Evolutionary conservation across 2,113 vertebrate species (phyloP).

Genomic region (Hippocampus guttulatus): DNA sequence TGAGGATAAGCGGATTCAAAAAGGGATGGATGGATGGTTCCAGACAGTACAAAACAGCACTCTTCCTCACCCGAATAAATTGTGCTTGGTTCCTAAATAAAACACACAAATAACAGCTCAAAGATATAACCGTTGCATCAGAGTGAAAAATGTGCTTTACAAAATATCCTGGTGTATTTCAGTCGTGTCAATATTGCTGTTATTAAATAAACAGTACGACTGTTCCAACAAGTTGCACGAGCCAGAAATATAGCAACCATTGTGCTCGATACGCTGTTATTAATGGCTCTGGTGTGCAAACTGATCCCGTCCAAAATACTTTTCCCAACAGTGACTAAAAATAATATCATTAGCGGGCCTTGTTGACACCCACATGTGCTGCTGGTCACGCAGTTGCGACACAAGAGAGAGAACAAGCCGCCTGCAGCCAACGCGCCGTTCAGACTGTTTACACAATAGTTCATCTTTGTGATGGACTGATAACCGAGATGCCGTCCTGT

Average conservation of each 20-base stretch:
- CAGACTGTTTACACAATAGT: constrained; percentile 53
- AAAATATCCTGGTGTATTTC: constrained; percentile 14
- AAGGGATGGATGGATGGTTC: too few relatives aligned
- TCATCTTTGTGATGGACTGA: constrained; percentile 32
- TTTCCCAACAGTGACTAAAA: constrained; percentile 1
- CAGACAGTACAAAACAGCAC: background rate
- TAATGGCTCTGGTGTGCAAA: constrained; percentile 13
- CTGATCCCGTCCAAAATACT: constrained; percentile 33
- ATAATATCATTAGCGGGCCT: constrained; percentile 21
- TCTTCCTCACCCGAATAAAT: background rate
- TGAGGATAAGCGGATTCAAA: too few relatives aligned
- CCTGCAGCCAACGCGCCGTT: constrained; percentile 33
- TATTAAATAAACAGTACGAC: constrained; percentile 15
- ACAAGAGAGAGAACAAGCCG: constrained; percentile 17
- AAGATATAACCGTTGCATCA: background rate
- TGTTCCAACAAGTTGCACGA: background rate
- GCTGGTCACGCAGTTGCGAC: constrained; percentile 2
- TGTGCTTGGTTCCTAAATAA: background rate
- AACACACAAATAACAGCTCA: background rate
- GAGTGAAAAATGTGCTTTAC: constrained; percentile 11
- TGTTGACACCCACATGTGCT: constrained; percentile 31
- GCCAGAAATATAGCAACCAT: constrained; percentile 7
- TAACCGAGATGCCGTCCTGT: constrained; percentile 14
- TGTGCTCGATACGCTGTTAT: constrained; percentile 7
- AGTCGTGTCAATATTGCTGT: constrained; percentile 38